These are phyloP conservation scores for Myotis vivesi DNA, from an alignment of 2,797 vertebrate species.

Conservation along the genomic window DNA sequence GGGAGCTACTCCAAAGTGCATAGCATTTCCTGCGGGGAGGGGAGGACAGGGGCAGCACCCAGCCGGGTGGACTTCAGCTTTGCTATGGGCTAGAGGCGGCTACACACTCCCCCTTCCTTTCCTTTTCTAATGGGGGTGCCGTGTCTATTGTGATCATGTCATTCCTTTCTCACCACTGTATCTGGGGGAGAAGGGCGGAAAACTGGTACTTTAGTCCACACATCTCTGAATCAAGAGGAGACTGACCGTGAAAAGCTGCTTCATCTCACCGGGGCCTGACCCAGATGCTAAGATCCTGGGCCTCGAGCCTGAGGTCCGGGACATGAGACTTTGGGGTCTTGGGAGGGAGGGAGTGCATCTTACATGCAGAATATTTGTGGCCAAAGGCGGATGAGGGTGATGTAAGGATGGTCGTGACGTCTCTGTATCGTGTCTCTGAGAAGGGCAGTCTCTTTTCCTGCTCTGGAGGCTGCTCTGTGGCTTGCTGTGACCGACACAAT, in stretches of 20 bases:
- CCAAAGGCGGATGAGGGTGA: neutral
- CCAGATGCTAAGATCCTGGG: neutral
- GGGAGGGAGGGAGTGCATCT: neutral
- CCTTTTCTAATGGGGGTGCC: neutral
- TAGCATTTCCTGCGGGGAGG: neutral
- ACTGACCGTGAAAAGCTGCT: neutral
- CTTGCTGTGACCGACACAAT: neutral
- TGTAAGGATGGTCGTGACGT: neutral
- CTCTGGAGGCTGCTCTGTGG: neutral
- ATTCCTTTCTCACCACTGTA: neutral
- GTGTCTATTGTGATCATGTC: neutral
- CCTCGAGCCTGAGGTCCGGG: too few species aligned
- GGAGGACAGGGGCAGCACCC: rapidly evolving
- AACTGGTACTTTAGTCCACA: neutral
- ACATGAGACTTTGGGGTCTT: neutral
- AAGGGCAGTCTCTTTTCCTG: neutral
- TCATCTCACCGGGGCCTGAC: neutral
- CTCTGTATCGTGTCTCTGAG: neutral
- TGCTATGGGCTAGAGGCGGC: too few species aligned
- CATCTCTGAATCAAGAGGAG: neutral
- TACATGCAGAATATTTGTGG: neutral
- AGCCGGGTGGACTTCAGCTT: neutral
- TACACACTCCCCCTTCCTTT: rapidly evolving
- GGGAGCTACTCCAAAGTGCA: neutral
- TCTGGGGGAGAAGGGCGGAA: neutral